Base-by-base conservation (phyloP, 2,797 vertebrate species). In the Pelobates cultripes region DNA sequence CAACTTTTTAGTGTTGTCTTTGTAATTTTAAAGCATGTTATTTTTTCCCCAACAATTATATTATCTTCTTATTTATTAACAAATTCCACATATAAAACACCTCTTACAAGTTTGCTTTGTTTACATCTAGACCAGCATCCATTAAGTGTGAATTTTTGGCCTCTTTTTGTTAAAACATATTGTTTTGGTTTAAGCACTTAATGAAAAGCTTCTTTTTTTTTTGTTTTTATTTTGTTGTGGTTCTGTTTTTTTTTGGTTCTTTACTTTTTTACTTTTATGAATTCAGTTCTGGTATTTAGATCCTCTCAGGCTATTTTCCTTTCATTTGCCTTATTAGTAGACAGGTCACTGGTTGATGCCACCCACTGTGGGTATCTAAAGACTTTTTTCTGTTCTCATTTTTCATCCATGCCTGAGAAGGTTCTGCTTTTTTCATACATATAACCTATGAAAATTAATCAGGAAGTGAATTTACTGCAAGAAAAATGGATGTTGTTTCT, bases 291-390 rank as follows among this genome's bases (percentile, higher is more conserved):
- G 76, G 86, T 89, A 84, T 88, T 89, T 90, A 88, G 83, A 79
- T 87, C 85, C 85, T 91, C 86, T 88, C 85, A 75, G 88, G 82
- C 85, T 89, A 85, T 89, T 91, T 90, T 89, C 86, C 80, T 89
- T 91, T 91, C 86, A 90, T 90, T 90, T 89, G 82, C 87, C 86
- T 88, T 91, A 88, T 90, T 89, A 90, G 89, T 87, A 90, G 87
- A 78, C 87, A 90, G 88, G 88, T 89, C 87, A 89, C 82, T 88
- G 85, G 86, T 86, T 88, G 86, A 88, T 90, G 86, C 89, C 88
- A 89, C 89, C 89, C 88, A 89, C 88, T 91, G 88, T 81, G 89
- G 88, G 84, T 80, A 90, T 89, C 89, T 89, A 86, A 89, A 89
- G 84, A 70, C 85, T 88, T 87, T 88, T 86, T 86, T 88, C 87